Evolutionary conservation across 2,888 invertebrate genomes (phyloP).

Genomic region (Sminthurides aquaticus): DNA sequence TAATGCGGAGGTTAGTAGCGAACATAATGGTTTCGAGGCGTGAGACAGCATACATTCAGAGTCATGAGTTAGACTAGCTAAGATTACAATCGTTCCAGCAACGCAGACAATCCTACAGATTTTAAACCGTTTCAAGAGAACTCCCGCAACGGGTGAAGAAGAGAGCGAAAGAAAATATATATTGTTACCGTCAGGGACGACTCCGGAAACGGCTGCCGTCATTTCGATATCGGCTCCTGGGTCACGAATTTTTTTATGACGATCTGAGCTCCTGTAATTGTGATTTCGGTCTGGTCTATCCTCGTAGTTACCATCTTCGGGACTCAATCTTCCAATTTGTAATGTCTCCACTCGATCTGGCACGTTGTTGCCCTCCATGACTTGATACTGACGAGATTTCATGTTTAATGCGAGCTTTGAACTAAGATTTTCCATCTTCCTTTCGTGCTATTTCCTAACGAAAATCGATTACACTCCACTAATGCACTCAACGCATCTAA

Average conservation of each 20-base stretch:
- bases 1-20: too few species aligned
- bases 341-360: slow-evolving; percentile 41
- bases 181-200: slow-evolving; percentile 73
- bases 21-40: too few species aligned
- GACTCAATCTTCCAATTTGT: slow-evolving; percentile 39
- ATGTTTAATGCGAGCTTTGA: slow-evolving; percentile 41
- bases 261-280: slow-evolving; percentile 16
- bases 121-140: too few species aligned
- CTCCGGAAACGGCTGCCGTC: slow-evolving; percentile 61
- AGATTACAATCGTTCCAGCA: too few species aligned
- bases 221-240: slow-evolving; percentile 57
- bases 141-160: too few species aligned
- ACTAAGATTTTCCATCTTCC: slow-evolving; percentile 42
- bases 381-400: slow-evolving; percentile 41
- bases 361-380: slow-evolving; percentile 42
- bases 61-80: too few species aligned
- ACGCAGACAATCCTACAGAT: too few species aligned
- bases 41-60: too few species aligned
- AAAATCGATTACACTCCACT: background rate
- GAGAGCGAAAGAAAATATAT: too few species aligned
- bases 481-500: background rate
- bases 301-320: slow-evolving; percentile 11
- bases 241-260: slow-evolving; percentile 42
- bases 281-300: slow-evolving; percentile 17
- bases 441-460: too few species aligned